Percentiles rank a stretch among this genome's conserved stretches.
phyloP scores from a whole-genome alignment of 2,113 vertebrate species.

The Myocastor coypus region DNA sequence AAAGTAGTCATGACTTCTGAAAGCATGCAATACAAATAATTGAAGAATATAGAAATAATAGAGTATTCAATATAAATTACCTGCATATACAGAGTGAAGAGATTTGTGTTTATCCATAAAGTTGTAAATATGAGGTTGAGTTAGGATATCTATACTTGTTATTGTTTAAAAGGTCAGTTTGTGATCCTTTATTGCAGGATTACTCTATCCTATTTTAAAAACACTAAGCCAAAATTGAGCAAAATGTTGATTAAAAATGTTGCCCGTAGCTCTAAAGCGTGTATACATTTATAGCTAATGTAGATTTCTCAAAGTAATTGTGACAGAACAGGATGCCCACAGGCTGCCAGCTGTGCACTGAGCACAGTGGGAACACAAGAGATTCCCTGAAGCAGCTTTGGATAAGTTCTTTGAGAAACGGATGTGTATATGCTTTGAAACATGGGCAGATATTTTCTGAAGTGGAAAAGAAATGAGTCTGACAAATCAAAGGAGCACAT shows the following conservation, averaged over 20 bases:
- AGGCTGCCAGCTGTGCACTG: constrained; percentile 3
- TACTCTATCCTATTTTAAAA: background rate
- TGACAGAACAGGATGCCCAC: background rate
- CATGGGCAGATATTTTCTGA: background rate
- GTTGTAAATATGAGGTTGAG: background rate
- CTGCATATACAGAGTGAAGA: background rate
- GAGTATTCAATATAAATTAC: background rate
- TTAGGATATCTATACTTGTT: background rate
- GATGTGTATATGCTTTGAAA: background rate
- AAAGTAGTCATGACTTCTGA: constrained; percentile 29
- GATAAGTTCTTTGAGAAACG: background rate
- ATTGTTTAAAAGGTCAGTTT: background rate
- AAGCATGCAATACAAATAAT: background rate
- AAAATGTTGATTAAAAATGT: background rate
- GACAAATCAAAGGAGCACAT: background rate
- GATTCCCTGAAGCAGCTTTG: background rate
- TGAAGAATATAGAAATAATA: background rate
- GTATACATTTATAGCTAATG: background rate
- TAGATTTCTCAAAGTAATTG: background rate
- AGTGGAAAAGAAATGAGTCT: constrained; percentile 25
- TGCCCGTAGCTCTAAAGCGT: background rate
- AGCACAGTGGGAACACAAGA: background rate
- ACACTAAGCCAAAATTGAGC: background rate
- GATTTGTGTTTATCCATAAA: constrained; percentile 27
- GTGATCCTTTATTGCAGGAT: background rate